A percentile compares a stretch with the other conserved stretches of the same genome.
These are phyloP conservation scores for Pasiphila rectangulata DNA, from an alignment of 2,888 invertebrate genomes.

Conservation along the genomic window DNA sequence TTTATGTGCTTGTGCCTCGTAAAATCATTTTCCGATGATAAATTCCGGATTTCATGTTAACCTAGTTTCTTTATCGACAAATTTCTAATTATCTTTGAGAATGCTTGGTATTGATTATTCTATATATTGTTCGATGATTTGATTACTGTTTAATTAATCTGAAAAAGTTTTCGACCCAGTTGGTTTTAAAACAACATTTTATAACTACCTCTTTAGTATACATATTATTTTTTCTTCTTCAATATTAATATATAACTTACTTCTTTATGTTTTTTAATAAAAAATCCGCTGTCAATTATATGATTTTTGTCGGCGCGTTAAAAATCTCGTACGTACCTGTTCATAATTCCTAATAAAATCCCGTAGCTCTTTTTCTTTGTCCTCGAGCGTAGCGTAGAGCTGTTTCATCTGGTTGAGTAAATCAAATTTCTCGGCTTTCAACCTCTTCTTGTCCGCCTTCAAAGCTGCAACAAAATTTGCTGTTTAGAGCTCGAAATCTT, in stretches of 20 bases:
- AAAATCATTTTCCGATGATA: slow-evolving; percentile 12
- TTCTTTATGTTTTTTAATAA: neutral
- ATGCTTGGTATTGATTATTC: neutral
- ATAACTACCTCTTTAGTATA: too few relatives aligned
- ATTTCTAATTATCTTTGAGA: neutral
- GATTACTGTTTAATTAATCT: neutral
- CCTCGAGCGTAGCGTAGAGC: slow-evolving; percentile 94
- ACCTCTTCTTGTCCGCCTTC: slow-evolving; percentile 93
- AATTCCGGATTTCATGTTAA: neutral
- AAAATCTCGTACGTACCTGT: slow-evolving; percentile 82
- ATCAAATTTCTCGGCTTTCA: slow-evolving; percentile 96
- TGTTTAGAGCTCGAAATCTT: slow-evolving; percentile 21
- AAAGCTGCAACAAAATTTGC: slow-evolving; percentile 80
- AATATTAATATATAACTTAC: too few relatives aligned
- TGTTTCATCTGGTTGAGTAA: slow-evolving; percentile 96
- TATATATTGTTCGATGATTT: neutral
- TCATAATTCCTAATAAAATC: slow-evolving; percentile 97
- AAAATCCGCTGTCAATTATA: neutral
- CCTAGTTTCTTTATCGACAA: slow-evolving; percentile 1
- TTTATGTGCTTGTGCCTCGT: slow-evolving; percentile 12
- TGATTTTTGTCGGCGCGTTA: slow-evolving; percentile 4
- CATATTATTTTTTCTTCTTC: too few relatives aligned
- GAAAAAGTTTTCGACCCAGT: neutral
- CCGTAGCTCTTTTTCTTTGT: slow-evolving; percentile 95
- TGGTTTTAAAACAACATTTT: too few relatives aligned